A percentile compares a stretch with the other conserved stretches of the same genome.
phyloP scores from a whole-genome alignment of 2,113 vertebrate genomes.

The Desmodus rotundus region DNA sequence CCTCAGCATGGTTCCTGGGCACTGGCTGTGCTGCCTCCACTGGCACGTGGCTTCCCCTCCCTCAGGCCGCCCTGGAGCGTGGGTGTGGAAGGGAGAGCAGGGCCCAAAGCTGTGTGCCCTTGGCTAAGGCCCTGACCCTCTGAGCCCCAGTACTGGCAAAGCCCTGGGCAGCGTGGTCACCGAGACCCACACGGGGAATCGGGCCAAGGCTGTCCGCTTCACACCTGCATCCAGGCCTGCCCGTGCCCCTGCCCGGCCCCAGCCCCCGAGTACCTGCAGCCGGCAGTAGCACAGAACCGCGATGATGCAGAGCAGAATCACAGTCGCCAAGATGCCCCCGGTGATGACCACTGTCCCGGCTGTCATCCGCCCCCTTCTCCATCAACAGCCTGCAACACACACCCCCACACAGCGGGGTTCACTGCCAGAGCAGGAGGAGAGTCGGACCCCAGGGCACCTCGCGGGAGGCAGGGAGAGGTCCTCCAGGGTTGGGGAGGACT shows the following conservation, averaged over 20 bases:
- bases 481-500: rapidly evolving
- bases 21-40: rapidly evolving
- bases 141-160: background rate
- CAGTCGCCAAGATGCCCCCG: conserved; percentile 98
- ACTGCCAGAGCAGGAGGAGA: no score
- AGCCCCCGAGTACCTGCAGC: conserved; percentile 87
- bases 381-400: conserved; percentile 87
- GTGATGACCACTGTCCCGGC: conserved; percentile 99
- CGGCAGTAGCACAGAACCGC: conserved; percentile 98
- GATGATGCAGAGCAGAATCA: conserved; percentile 97
- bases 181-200: background rate
- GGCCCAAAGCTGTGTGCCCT: rapidly evolving
- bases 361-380: conserved; percentile 99
- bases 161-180: no score
- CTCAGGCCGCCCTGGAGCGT: background rate
- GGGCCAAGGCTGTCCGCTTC: background rate
- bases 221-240: no score
- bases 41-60: rapidly evolving
- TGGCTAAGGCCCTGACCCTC: background rate
- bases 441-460: no score
- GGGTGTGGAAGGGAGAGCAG: background rate
- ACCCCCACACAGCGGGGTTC: no score
- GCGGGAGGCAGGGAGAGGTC: no score
- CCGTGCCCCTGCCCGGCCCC: background rate
- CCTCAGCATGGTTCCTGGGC: background rate